Conservation (phyloP, 2,888 invertebrate species). For the Nebria brevicollis region DNA sequence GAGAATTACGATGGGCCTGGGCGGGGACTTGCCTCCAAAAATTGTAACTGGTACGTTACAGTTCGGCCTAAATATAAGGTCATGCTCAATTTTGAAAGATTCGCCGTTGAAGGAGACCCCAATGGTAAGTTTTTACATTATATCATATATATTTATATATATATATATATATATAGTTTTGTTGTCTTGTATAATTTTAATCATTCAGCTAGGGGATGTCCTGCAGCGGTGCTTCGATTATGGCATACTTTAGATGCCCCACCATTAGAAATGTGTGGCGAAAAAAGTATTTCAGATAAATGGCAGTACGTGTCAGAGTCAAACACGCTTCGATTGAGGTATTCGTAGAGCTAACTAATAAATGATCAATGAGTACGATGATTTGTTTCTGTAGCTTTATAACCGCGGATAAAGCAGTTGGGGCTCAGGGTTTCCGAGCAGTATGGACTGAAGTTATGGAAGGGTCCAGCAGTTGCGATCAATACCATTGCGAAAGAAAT, state of each 20-base stretch:
- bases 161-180: background rate
- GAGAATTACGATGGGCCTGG: conserved; percentile 87
- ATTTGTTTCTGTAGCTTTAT: conserved; percentile 76
- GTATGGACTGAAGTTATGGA: conserved; percentile 93
- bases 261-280: conserved; percentile 90
- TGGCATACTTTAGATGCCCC: conserved; percentile 86
- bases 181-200: conserved; percentile 11
- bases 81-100: conserved; percentile 89
- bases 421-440: conserved; percentile 92
- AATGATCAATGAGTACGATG: background rate
- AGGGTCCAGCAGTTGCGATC: conserved; percentile 71
- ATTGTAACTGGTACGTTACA: conserved; percentile 96
- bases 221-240: conserved; percentile 88
- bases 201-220: conserved; percentile 83
- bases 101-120: conserved; percentile 94
- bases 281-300: conserved; percentile 77
- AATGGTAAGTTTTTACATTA: conserved; percentile 68
- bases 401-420: conserved; percentile 93
- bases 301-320: conserved; percentile 89
- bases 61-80: conserved; percentile 88
- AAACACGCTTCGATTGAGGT: conserved; percentile 89
- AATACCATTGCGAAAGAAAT: conserved; percentile 77
- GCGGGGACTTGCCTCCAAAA: conserved; percentile 82
- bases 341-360: conserved; percentile 37
- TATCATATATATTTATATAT: no score